Base-by-base conservation (phyloP, 2,888 invertebrate genomes). In the Schizotus pectinicornis region DNA sequence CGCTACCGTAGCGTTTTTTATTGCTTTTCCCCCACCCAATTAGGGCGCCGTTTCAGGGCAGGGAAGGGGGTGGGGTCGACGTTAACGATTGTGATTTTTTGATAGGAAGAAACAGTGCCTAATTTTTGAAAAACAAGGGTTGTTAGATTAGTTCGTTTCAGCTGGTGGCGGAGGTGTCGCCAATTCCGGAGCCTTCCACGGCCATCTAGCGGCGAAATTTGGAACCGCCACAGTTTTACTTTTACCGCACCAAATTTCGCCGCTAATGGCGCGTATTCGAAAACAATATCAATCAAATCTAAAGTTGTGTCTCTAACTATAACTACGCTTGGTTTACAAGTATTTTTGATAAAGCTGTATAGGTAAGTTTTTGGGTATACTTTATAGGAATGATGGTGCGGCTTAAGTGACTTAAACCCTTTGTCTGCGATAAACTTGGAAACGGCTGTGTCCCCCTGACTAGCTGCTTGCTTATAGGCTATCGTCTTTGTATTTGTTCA, bases 11-110 rank as follows among this genome's bases (percentile, higher is more conserved):
- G 76, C 76, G 69, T 70, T 83, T 65, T 78, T 83, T 64, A 78
- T 81, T 65, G 67, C 77, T 47, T 83, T 78, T 72, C 83, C 83
- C 49, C 76, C 83, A 53, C 81, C 83, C 43, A 77, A 81, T 63
- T 82, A 31, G 38, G 37, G 39, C n/a, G n/a, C 13, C 12, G 37
- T 32, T 8, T 8, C 33, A 30, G 42, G 11, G 9, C 12, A 11
- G 48, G 39, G 43, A 31, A 14, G 22, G n/a, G n/a, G 9, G 9
- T 46, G 7, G 31, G 34, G n/a, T 31, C 22, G 22, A 22, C 22
- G 5, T 2, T 2, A 22, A 22, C 22, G 22, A 22, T 22, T 22
- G 22, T 22, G 32, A n/a, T 8, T n/a, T 41, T 14, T 14, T 41
- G 9, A 41, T 14, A 11, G 31, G 22, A 9, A 13, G 22, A 9